Evolutionary conservation across 2,797 vertebrate species (phyloP), one percentile per base, ranked within the genome.

Genomic region (Halcyon smyrnensis): DNA sequence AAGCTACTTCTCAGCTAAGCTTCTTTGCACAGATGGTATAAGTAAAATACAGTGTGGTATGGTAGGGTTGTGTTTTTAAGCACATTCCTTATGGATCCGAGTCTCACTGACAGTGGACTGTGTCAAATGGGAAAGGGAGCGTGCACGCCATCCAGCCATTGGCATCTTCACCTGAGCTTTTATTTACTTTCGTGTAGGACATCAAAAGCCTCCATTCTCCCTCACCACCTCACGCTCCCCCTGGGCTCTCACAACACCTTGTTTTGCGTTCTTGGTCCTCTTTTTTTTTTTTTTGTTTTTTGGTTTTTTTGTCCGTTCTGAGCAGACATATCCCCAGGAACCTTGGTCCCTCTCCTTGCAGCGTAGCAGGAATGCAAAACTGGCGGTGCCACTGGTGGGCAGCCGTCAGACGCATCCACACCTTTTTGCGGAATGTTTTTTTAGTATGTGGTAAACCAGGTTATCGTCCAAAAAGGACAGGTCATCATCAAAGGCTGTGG

Each of bases 391-490:
- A 94, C 70, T 71, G 93, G 94, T 80, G 15, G 46, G 79, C 97
- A 76, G 64, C 95, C 57, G 65, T 98, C 98, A 99, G 95, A 99
- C 98, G 18, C 99, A 99, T 95, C 98, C 99, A 94, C 99, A 99
- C 98, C 98, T 99, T 97, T 99, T 99, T 27, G 99, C 99, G 95
- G 99, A 99, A 98, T 99, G 99, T 98, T 99, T 99, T 97, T 98
- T 99, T 93, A 99, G 98, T 64, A 99, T 99, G 97, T 99, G 99
- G 97, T 99, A 99, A 98, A 98, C 99, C 94, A 99, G 97, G 71
- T 99, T 99, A 95, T 99, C 99, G 15, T 99, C 99, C 98, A 99
- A 96, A 98, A 99, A 99, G 1, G 99, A 99, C 83, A 99, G 97
- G 97, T 99, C 99, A 12, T 99, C 99, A 8, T 99, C 99, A 10